phyloP scores from a whole-genome alignment of 2,888 invertebrate species.

The Nomada fabriciana region DNA sequence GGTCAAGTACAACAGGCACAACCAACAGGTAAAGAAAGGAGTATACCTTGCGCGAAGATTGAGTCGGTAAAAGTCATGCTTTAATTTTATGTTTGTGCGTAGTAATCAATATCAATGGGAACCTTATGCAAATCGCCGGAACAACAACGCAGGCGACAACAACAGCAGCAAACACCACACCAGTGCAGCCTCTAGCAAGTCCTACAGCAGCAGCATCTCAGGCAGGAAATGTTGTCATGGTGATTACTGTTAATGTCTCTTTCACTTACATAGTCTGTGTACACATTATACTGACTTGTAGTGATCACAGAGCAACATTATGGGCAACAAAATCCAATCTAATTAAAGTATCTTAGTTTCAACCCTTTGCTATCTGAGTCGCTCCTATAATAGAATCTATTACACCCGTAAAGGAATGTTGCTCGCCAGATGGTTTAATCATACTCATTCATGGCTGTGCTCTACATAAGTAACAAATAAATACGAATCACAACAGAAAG shows the following conservation, averaged over 20 bases:
- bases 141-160: constrained; percentile 82
- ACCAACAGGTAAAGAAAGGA: constrained; percentile 85
- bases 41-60: not conserved
- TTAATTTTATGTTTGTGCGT: constrained; percentile 36
- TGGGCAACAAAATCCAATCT: constrained; percentile 3
- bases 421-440: too few species aligned
- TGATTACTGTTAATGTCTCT: constrained; percentile 84
- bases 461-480: too few species aligned
- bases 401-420: too few species aligned
- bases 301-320: constrained; percentile 80
- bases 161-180: constrained; percentile 85
- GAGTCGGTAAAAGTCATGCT: not conserved
- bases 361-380: too few species aligned
- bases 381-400: too few species aligned
- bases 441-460: too few species aligned
- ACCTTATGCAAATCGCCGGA: constrained; percentile 89
- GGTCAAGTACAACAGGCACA: constrained; percentile 87
- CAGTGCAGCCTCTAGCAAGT: constrained; percentile 84
- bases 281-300: constrained; percentile 80
- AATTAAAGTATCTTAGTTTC: not conserved
- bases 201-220: constrained; percentile 82
- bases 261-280: constrained; percentile 80
- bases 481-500: too few species aligned
- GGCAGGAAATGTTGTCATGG: constrained; percentile 91
- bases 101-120: constrained; percentile 92